phyloP scores from a whole-genome alignment of 1,140 invertebrate genomes.

The Lepidurus packardi region DNA sequence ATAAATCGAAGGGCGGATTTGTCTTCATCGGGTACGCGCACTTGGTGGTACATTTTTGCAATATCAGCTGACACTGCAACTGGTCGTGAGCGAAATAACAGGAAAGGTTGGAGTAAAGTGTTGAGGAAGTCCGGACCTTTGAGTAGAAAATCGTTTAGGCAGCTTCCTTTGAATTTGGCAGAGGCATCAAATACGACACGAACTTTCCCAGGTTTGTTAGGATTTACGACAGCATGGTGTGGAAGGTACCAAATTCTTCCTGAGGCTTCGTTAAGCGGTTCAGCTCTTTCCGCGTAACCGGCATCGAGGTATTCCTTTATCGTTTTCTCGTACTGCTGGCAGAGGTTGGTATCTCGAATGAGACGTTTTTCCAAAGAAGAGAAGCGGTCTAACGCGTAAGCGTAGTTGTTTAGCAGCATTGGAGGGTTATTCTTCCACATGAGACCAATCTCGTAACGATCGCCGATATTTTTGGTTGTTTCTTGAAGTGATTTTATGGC shows the following conservation, averaged over 20 bases:
- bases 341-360: no score
- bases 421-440: no score
- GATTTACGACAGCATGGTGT: constrained; percentile 33
- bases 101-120: constrained; percentile 25
- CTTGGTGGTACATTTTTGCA: constrained; percentile 31
- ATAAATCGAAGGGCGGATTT: constrained; percentile 31
- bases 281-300: no score
- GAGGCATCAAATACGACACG: constrained; percentile 36
- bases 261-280: no score
- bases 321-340: no score
- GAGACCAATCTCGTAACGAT: no score
- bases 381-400: no score
- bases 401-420: no score
- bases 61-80: constrained; percentile 33
- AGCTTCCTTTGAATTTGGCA: constrained; percentile 28
- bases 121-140: constrained; percentile 32
- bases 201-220: constrained; percentile 35
- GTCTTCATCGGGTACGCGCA: constrained; percentile 32
- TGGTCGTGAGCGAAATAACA: constrained; percentile 33
- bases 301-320: no score
- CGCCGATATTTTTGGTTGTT: no score
- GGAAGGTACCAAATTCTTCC: constrained; percentile 31
- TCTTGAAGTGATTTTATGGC: no score
- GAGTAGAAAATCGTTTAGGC: constrained; percentile 33
- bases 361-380: no score